phyloP scores from a whole-genome alignment of 2,888 invertebrate genomes.

The Troides aeacus region DNA sequence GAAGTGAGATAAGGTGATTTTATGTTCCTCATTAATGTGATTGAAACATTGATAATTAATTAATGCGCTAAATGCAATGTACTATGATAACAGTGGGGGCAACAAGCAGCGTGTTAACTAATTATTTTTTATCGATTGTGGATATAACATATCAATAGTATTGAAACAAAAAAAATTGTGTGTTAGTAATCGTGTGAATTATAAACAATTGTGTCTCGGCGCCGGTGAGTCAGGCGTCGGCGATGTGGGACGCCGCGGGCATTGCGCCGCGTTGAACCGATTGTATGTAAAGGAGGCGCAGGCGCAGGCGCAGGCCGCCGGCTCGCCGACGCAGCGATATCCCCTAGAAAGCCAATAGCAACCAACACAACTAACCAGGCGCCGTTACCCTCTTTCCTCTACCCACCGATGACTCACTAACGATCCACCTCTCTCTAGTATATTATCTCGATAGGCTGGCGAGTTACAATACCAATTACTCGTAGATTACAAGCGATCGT shows the following conservation, averaged over 20 bases:
- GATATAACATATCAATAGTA: constrained; percentile 4
- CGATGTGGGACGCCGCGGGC: constrained; percentile 65
- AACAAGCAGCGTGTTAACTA: not conserved
- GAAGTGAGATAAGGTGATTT: too few relatives aligned
- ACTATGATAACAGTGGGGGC: not conserved
- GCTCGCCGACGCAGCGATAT: constrained; percentile 53
- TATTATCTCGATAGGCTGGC: not conserved
- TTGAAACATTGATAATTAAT: not conserved
- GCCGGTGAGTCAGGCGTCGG: constrained; percentile 69
- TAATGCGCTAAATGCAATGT: too few relatives aligned
- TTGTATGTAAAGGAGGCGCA: constrained; percentile 77
- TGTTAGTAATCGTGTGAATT: constrained; percentile 20
- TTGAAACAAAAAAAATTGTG: constrained; percentile 11
- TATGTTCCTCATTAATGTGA: not conserved
- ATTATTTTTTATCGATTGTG: not conserved
- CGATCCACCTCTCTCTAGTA: constrained; percentile 20
- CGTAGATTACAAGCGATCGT: constrained; percentile 15
- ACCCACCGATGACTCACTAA: constrained; percentile 18
- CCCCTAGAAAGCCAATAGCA: constrained; percentile 54
- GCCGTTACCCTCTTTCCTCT: constrained; percentile 29
- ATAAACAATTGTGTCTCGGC: constrained; percentile 32
- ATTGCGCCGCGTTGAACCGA: constrained; percentile 53
- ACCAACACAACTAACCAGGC: constrained; percentile 30
- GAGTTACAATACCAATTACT: constrained; percentile 10
- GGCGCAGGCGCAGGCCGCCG: constrained; percentile 66